A percentile compares a stretch with the other conserved stretches of the same genome.
Conservation (phyloP, 30 jellyfish, hydroid and myxozoan genomes). For the Aurelia sp. region DNA sequence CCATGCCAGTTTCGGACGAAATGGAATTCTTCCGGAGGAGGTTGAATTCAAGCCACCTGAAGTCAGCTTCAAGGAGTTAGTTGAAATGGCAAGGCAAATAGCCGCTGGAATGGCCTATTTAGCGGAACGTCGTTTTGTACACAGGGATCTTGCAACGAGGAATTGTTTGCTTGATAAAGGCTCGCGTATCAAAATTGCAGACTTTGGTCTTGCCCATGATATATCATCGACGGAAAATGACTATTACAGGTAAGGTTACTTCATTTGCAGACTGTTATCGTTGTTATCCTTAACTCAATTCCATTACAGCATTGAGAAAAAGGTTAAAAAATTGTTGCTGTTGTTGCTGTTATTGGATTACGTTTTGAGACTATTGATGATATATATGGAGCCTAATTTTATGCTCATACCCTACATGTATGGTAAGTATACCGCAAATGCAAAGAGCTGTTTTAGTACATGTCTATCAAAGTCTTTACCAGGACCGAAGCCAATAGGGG, state of each 20-base stretch:
- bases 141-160: constrained; percentile 89
- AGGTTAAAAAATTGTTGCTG: too few relatives aligned
- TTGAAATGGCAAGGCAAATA: constrained; percentile 64
- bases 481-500: too few relatives aligned
- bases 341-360: too few relatives aligned
- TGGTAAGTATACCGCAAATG: too few relatives aligned
- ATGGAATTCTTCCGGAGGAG: constrained; percentile 77
- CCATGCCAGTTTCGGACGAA: constrained; percentile 85
- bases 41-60: constrained; percentile 80
- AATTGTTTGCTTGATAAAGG: constrained; percentile 67
- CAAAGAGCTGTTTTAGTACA: too few relatives aligned
- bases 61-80: constrained; percentile 50
- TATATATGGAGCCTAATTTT: too few relatives aligned
- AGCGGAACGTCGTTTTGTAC: constrained; percentile 72
- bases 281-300: too few relatives aligned
- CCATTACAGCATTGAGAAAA: too few relatives aligned
- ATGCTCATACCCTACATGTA: too few relatives aligned
- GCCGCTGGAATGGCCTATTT: constrained; percentile 83
- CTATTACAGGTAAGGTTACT: constrained; percentile 71
- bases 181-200: constrained; percentile 64
- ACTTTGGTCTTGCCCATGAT: constrained; percentile 90
- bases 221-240: constrained; percentile 70
- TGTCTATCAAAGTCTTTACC: too few relatives aligned
- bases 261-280: too few relatives aligned
- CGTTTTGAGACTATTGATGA: too few relatives aligned